Evolutionary conservation across 2,797 vertebrate species (phyloP).

Genomic region (Pelobates cultripes): DNA sequence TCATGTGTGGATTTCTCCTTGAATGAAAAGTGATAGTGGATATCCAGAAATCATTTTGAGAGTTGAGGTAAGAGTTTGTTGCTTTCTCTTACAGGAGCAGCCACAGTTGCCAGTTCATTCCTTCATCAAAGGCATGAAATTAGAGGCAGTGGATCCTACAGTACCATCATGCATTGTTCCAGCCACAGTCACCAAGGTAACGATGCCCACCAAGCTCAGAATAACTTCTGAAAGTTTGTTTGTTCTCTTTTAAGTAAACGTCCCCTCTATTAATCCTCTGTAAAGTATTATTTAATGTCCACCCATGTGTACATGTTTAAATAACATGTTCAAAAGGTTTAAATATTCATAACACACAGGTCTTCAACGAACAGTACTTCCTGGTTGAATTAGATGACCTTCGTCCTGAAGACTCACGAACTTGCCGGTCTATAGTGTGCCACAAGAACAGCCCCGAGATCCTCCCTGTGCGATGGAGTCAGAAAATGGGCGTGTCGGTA

Average conservation of each 20-base stretch:
- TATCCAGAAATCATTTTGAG: not conserved
- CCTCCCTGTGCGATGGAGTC: slow-evolving; percentile 92
- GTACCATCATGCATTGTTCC: slow-evolving; percentile 92
- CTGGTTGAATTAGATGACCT: slow-evolving; percentile 89
- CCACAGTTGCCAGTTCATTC: slow-evolving; percentile 80
- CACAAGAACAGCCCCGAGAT: slow-evolving; percentile 86
- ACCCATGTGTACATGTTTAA: not conserved
- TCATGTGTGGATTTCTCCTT: too few relatives aligned
- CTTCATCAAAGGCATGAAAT: slow-evolving; percentile 92
- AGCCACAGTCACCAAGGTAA: slow-evolving; percentile 92
- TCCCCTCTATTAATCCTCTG: not conserved
- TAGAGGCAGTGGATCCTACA: slow-evolving; percentile 89
- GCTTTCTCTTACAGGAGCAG: slow-evolving; percentile 80
- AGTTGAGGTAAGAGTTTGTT: not conserved
- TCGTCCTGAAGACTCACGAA: slow-evolving; percentile 68
- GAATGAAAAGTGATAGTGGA: too few relatives aligned
- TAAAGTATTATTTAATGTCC: too few relatives aligned
- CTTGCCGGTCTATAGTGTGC: slow-evolving; percentile 78
- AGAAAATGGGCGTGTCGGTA: slow-evolving; percentile 90
- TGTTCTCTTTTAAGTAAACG: not conserved
- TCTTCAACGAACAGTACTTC: slow-evolving; percentile 89
- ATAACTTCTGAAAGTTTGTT: too few relatives aligned
- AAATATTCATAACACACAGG: slow-evolving; percentile 68
- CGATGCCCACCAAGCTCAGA: not conserved
- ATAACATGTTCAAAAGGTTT: slow-evolving; percentile 4